Conservation (phyloP, 2,113 vertebrate genomes). For the Strigops habroptila region DNA sequence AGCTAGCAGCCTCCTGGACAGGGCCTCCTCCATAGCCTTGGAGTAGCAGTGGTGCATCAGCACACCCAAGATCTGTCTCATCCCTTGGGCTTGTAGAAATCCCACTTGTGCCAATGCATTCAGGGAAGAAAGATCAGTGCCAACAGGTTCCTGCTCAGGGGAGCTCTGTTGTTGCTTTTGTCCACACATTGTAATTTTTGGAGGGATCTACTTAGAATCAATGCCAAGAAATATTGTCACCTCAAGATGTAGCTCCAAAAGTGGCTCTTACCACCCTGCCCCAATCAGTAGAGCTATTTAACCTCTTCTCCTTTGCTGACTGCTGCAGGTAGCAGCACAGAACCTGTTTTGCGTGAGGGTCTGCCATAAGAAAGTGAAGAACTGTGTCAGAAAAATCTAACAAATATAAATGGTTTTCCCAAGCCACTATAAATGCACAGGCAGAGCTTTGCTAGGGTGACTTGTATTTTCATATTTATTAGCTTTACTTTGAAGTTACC, state of each 20-base stretch:
- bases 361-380: background rate
- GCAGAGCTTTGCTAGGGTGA: background rate
- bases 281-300: background rate
- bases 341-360: background rate
- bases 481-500: slow-evolving; percentile 27
- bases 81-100: background rate
- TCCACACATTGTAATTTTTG: background rate
- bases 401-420: background rate
- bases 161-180: background rate
- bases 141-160: background rate
- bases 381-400: background rate
- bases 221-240: background rate
- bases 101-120: accelerated
- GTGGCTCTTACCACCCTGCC: background rate
- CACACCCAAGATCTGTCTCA: background rate
- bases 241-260: background rate
- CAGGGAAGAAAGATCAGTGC: background rate
- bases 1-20: background rate
- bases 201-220: background rate
- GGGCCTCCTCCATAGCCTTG: background rate
- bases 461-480: background rate
- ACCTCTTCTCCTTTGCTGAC: background rate
- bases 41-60: background rate
- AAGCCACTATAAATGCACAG: background rate
- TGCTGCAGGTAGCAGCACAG: background rate